Evolutionary conservation across 1,140 invertebrate genomes (phyloP).

Genomic region (Dinoponera quadriceps): DNA sequence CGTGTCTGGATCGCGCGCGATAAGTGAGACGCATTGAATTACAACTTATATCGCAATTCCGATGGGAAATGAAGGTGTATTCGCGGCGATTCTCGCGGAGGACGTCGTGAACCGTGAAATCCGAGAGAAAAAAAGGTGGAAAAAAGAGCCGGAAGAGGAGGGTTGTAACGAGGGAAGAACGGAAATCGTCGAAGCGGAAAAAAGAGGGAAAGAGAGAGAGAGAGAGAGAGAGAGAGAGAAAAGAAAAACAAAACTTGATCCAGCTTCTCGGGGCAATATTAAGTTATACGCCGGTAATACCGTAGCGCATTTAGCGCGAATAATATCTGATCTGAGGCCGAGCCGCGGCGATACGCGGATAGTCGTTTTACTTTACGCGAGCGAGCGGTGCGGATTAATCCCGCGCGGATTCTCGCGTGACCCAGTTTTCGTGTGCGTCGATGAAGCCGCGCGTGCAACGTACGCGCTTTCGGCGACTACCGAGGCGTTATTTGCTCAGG

Average conservation of each 20-base stretch:
- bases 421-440: background rate
- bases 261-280: slow-evolving; percentile 12
- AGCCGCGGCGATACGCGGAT: too few relatives aligned
- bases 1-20: background rate
- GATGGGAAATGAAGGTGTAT: slow-evolving; percentile 11
- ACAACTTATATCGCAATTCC: background rate
- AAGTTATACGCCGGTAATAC: slow-evolving; percentile 40
- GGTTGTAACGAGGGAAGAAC: slow-evolving; percentile 9
- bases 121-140: background rate
- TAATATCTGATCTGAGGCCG: background rate
- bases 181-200: slow-evolving; percentile 16
- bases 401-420: slow-evolving; percentile 9
- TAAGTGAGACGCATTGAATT: background rate
- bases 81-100: background rate
- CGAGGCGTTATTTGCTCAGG: slow-evolving; percentile 15
- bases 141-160: background rate
- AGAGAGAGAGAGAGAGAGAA: too few relatives aligned
- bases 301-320: slow-evolving; percentile 15
- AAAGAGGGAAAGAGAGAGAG: too few relatives aligned
- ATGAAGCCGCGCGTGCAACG: slow-evolving; percentile 2
- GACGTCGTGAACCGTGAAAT: background rate
- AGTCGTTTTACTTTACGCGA: background rate
- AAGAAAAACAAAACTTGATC: background rate
- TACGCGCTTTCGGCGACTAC: background rate
- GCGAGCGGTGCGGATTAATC: slow-evolving; percentile 10